Base-by-base conservation (phyloP, 2,797 vertebrate species). In the Semotilus atromaculatus region DNA sequence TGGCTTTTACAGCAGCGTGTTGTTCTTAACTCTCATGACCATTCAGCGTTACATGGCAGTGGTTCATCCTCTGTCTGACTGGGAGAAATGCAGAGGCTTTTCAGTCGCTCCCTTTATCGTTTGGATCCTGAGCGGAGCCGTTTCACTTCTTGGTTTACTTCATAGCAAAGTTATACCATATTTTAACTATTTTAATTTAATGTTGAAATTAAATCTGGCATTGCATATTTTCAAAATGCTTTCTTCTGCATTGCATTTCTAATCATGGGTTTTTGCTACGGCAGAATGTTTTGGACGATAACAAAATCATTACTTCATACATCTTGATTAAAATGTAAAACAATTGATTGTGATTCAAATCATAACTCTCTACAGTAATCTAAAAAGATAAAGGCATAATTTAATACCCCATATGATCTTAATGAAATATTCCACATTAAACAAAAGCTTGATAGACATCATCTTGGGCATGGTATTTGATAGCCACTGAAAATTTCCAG, bases 21-120 rank as follows among this genome's bases (percentile, higher is more conserved):
- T 97, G 88, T 97, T 97, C 88, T 90, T 99, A 79, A 96, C 96
- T 66, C 75, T 96, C 83, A 97, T 98, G 96, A 98, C 97, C 1
- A 66, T 97, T 70, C 95, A 97, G 89, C 94, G 97, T 13, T 98
- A 97, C 86, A 26, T 96, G 88, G 94, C 92, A 0, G 96, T 99
- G n/a, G 96, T 97, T 53, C 93, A 93, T 34, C 96, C 97, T 7
- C 90, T 97, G 78, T 96, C 95, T 0, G 92, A 92, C 4, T 29
- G 95, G 85, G 86, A 92, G 23, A 92, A 89, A 36, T 94, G 88
- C 0, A 64, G 75, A 55, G 85, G 58, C 2, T 86, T 77, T 0
- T 92, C 92, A 0, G 3, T 93, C 34, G 85, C 93, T 72, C 48
- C 93, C 2, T 94, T 95, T 14, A 0, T 90, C 0, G 79, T 96